A percentile compares a stretch with the other conserved stretches of the same genome.
These are phyloP conservation scores for Pipistrellus pipistrellus DNA, from an alignment of 2,797 vertebrate species.

Conservation along the genomic window DNA sequence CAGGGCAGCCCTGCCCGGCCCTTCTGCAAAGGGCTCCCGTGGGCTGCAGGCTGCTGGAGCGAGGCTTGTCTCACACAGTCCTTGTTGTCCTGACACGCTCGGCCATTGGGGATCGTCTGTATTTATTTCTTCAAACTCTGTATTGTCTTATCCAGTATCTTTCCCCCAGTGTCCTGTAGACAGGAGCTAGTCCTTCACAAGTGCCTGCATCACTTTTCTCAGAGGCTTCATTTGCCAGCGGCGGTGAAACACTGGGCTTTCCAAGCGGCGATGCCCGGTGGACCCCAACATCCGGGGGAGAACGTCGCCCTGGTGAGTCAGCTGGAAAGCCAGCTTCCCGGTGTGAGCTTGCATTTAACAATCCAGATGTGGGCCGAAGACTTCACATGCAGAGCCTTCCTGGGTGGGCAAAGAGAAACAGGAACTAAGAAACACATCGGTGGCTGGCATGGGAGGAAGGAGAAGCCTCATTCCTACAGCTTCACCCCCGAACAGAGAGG, in stretches of 20 bases:
- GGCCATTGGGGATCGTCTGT: not conserved
- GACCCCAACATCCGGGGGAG: not conserved
- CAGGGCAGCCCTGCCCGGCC: not conserved
- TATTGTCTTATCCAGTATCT: too few relatives aligned
- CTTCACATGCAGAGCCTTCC: conserved; percentile 51
- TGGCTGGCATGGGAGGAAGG: conserved; percentile 58
- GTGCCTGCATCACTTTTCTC: not conserved
- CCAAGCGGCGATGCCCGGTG: not conserved
- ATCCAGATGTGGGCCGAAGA: conserved; percentile 11
- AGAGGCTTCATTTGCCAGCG: not conserved
- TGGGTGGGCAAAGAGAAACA: conserved; percentile 75
- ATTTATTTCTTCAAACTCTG: too few relatives aligned
- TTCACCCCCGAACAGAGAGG: conserved; percentile 11
- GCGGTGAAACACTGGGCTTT: not conserved
- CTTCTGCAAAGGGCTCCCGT: not conserved
- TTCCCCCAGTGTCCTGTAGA: too few relatives aligned
- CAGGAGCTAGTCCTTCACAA: too few relatives aligned
- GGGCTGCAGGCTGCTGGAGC: not conserved
- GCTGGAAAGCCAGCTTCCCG: conserved; percentile 43
- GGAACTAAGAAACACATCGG: conserved; percentile 66
- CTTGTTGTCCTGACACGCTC: accelerated
- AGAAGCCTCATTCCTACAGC: conserved; percentile 41
- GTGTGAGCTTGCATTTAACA: conserved; percentile 29
- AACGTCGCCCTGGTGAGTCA: not conserved
- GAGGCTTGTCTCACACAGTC: not conserved